Percentiles rank a stretch among this genome's conserved stretches.
phyloP scores from a whole-genome alignment of 2,797 vertebrate species.

The Catamblyrhynchus diadema region DNA sequence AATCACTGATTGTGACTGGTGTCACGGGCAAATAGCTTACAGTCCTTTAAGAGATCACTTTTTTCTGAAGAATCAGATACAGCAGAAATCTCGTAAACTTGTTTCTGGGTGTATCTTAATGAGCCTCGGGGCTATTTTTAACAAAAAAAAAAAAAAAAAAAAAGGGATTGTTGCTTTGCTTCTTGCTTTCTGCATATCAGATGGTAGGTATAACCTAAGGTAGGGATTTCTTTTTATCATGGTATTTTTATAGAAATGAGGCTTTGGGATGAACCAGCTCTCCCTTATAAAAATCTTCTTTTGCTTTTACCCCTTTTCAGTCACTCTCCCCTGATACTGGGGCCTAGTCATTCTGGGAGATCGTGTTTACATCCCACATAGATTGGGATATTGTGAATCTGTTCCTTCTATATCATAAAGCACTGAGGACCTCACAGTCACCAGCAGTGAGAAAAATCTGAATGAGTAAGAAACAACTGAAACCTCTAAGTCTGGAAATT shows the following conservation, averaged over 20 bases:
- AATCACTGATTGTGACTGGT: neutral
- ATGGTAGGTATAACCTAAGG: neutral
- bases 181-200: neutral
- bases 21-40: neutral
- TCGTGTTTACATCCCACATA: neutral
- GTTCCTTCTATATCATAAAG: neutral
- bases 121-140: rapidly evolving
- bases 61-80: neutral
- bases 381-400: neutral
- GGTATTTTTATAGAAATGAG: neutral
- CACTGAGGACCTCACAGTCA: neutral
- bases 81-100: neutral
- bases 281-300: neutral
- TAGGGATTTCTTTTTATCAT: neutral
- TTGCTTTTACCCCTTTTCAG: neutral
- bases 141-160: neutral
- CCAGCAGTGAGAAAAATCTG: neutral
- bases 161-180: neutral
- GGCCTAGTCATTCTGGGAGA: neutral
- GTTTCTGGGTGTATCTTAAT: neutral
- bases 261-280: neutral
- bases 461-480: neutral
- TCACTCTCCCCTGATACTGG: neutral
- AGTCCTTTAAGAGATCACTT: neutral
- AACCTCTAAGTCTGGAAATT: neutral